phyloP scores from a whole-genome alignment of 2,888 invertebrate species.

The Ditula angustiorana region DNA sequence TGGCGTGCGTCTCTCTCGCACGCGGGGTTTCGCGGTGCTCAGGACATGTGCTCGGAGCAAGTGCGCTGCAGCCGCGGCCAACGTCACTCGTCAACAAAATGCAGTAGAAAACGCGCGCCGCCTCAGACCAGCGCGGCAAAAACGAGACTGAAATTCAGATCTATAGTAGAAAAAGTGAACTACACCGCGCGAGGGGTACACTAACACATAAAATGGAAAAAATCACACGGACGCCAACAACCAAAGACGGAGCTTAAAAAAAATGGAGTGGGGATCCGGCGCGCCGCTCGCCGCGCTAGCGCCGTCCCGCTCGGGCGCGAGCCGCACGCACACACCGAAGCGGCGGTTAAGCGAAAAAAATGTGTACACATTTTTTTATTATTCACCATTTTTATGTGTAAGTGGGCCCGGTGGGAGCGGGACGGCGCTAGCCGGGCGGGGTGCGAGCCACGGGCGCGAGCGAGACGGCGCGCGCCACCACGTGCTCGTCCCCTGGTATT shows the following conservation, averaged over 20 bases:
- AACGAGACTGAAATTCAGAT: conserved; percentile 86
- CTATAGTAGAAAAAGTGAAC: conserved; percentile 87
- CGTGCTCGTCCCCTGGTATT: conserved; percentile 85
- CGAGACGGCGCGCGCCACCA: conserved; percentile 73
- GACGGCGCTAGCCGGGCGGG: conserved; percentile 60
- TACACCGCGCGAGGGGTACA: conserved; percentile 85
- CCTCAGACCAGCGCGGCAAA: conserved; percentile 85
- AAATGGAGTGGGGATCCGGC: conserved; percentile 79
- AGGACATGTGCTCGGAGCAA: conserved; percentile 72
- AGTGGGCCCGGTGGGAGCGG: conserved; percentile 79
- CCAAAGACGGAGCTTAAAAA: conserved; percentile 79
- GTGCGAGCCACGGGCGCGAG: conserved; percentile 52
- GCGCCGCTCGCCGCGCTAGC: conserved; percentile 63
- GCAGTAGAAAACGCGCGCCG: conserved; percentile 79
- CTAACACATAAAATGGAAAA: conserved; percentile 85
- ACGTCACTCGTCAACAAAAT: conserved; percentile 72
- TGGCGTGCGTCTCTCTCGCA: conserved; percentile 70
- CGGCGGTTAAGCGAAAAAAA: conserved; percentile 84
- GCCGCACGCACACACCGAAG: conserved; percentile 75
- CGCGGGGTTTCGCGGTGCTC: conserved; percentile 54
- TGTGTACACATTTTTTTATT: conserved; percentile 86
- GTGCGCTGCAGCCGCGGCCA: conserved; percentile 57
- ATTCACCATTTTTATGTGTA: conserved; percentile 86
- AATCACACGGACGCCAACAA: conserved; percentile 82
- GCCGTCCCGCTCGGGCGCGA: conserved; percentile 60